These are phyloP conservation scores for Ptilodon capucinus DNA, from an alignment of 2,888 invertebrate species.

Conservation along the genomic window DNA sequence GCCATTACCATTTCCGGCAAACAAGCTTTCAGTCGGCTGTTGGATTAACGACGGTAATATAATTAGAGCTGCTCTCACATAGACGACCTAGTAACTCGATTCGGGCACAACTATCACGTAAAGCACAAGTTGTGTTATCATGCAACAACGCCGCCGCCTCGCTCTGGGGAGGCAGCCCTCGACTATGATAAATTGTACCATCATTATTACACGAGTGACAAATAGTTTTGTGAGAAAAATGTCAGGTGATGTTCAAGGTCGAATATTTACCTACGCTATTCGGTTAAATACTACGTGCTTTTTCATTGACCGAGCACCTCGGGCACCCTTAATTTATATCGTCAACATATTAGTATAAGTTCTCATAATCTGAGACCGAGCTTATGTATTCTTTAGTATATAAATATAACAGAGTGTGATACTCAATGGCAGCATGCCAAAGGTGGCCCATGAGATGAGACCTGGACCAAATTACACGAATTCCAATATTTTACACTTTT, in stretches of 20 bases:
- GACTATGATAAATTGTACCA: neutral
- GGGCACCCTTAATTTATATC: too few species aligned
- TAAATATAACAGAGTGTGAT: too few species aligned
- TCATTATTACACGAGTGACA: neutral
- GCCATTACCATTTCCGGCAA: neutral
- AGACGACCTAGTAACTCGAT: neutral
- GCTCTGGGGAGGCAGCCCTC: neutral
- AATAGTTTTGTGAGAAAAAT: constrained; percentile 17
- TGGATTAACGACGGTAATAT: neutral
- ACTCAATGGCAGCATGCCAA: neutral
- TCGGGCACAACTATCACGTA: neutral
- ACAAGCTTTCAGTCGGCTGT: neutral
- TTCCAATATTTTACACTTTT: neutral
- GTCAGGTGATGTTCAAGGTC: constrained; percentile 20
- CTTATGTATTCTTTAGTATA: too few species aligned
- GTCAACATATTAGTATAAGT: too few species aligned
- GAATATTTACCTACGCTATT: constrained; percentile 19
- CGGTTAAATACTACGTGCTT: neutral
- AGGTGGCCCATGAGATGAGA: neutral
- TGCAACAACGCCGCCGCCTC: neutral
- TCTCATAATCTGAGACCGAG: too few species aligned
- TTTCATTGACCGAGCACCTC: too few species aligned
- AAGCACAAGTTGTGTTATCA: neutral
- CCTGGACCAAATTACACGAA: neutral
- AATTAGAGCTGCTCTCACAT: neutral